Base-by-base conservation (phyloP, 2,113 vertebrate species). In the Pungitius pungitius region DNA sequence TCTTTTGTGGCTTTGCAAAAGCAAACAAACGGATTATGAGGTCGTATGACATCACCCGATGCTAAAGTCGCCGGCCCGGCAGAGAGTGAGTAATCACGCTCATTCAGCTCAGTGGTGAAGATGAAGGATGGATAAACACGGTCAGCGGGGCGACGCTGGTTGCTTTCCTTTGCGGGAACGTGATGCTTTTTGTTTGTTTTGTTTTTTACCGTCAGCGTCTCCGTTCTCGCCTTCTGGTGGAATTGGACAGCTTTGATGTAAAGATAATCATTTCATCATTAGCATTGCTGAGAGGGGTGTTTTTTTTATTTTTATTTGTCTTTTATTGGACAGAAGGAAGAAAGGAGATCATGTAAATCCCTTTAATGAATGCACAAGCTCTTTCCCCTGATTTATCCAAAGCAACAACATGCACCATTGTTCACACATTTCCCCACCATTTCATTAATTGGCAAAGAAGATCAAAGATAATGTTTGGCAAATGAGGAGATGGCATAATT, bases 181-280 rank as follows among this genome's bases (percentile, higher is more conserved):
- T 20, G 57, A 68, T 55, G 70, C 65, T 79, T 58, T 76, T n/a
- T n/a, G n/a, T n/a, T n/a, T n/a, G n/a, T n/a, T n/a, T n/a, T n/a
- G n/a, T n/a, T 20, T 81, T 64, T 61, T 62, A 30, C 17, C 56
- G 17, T 15, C 80, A 35, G 27, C 30, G 51, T 78, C 61, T 74
- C 35, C 37, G n/a, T 30, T 57, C 61, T 51, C 64, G 66, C 69
- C 51, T 74, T 5, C 6, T 58, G 61, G 66, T 66, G 37, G 55
- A 47, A 55, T 62, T 81, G 77, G 75, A 71, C 67, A 61, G 75
- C 75, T 86, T 87, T 85, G 75, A 88, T 86, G 69, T 74, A 22
- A 17, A 73, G 70, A 83, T 85, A 84, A 86, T 86, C 52, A 83
- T 83, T 78, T 84, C 69, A 82, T 87, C 80, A 77, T 87, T 75